Evolutionary conservation across 2,888 invertebrate species (phyloP), one percentile per base, ranked within the genome.

Genomic region (Caenorhabditis panamensis): DNA sequence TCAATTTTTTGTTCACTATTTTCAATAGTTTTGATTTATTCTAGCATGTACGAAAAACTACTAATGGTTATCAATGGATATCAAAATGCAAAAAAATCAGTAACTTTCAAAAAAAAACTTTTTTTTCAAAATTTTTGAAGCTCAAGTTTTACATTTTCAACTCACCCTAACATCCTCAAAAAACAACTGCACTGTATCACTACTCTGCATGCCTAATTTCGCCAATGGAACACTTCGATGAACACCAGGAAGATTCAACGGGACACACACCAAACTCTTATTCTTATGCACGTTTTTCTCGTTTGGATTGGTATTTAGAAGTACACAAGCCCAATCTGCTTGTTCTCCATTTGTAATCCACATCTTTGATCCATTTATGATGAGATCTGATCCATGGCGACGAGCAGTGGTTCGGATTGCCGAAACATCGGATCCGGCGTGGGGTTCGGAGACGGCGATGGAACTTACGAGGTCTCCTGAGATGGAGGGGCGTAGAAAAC

Each of bases 341-440:
- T 86, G 87, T 22, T 90, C 87, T 0, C 92, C 93, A 85, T 92
- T 93, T 3, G 93, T 93, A 53, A 92, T 93, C 93, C 93, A 93
- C 93, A 93, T 93, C 87, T 93, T 93, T 26, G 92, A 91, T 0
- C 93, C 93, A 86, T 93, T 93, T 49, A 93, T 93, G 16, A 93
- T 89, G n/a, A 91, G 84, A 82, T 92, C 92, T 76, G 91, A 91
- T 13, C 92, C 92, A 44, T 91, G 85, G 71, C 91, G 90, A 31
- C 90, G 91, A 9, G 93, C 93, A 47, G 84, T 91, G 1, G 93
- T 93, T 84, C 91, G 84, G 41, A 93, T 92, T 66, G 91, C 92
- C 92, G 93, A 92, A 1, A 93, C 93, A 91, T 93, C 93, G 11
- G 92, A 92, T 5, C 93, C 93, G 20, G 92, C 92, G 3, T 90